These are phyloP conservation scores for Laterallus jamaicensis DNA, from an alignment of 2,113 vertebrate species.

Conservation along the genomic window DNA sequence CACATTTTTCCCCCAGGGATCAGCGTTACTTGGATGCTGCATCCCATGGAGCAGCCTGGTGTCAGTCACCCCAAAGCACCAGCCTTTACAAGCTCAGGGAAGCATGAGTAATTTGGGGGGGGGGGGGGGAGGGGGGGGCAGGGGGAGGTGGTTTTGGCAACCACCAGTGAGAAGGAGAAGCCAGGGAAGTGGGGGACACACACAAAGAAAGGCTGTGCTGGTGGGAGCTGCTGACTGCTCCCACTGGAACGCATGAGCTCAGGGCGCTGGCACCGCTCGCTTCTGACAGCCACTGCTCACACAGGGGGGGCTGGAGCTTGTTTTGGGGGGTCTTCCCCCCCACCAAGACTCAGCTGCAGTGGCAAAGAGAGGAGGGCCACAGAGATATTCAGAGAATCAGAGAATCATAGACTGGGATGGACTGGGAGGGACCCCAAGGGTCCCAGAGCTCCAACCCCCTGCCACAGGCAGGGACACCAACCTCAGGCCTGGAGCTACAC, in stretches of 20 bases:
- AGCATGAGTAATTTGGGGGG: background rate
- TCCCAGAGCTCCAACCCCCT: too few relatives aligned
- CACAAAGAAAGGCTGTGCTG: background rate
- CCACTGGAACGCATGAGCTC: background rate
- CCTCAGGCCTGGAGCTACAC: too few relatives aligned
- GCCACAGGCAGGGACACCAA: too few relatives aligned
- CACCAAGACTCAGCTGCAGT: too few relatives aligned
- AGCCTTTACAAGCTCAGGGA: background rate
- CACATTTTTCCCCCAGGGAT: background rate
- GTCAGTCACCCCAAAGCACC: background rate
- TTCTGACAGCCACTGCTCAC: background rate
- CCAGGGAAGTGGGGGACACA: too few relatives aligned
- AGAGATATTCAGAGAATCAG: too few relatives aligned
- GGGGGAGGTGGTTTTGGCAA: background rate
- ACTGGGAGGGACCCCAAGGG: too few relatives aligned
- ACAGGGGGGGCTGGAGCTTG: background rate
- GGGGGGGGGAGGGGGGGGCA: too few relatives aligned
- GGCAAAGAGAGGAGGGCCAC: too few relatives aligned
- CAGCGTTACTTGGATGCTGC: background rate
- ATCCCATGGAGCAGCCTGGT: accelerated
- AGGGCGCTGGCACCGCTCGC: background rate
- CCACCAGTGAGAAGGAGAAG: accelerated
- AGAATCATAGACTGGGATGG: too few relatives aligned
- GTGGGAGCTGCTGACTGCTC: background rate
- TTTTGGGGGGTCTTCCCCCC: too few relatives aligned